phyloP scores from a whole-genome alignment of 92 coral and sea anemone genomes.

The Heliopora coerulea region DNA sequence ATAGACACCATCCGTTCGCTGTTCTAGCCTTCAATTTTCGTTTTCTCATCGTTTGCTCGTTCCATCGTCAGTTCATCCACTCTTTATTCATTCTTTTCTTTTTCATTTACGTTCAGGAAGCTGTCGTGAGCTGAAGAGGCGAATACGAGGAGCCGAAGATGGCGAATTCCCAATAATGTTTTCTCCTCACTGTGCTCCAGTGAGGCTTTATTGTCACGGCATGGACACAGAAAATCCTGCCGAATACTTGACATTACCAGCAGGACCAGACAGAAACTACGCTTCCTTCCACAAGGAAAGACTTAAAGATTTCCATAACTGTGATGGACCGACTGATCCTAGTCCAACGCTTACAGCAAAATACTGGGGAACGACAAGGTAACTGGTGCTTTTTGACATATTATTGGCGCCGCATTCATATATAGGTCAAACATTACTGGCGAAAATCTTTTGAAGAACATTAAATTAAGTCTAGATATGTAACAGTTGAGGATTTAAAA shows the following conservation, averaged over 20 bases:
- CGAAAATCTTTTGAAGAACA: no score
- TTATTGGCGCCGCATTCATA: no score
- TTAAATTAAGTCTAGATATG: no score
- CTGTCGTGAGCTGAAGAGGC: conserved; percentile 84
- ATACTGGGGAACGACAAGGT: conserved; percentile 98
- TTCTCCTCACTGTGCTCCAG: conserved; percentile 80
- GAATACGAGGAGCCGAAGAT: conserved; percentile 85
- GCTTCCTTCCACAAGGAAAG: conserved; percentile 89
- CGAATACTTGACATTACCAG: conserved; percentile 86
- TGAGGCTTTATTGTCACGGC: conserved; percentile 89
- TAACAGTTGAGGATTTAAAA: no score
- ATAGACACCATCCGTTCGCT: no score
- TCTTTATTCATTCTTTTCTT: not conserved
- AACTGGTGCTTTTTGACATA: no score
- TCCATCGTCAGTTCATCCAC: not conserved
- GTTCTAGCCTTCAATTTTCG: no score
- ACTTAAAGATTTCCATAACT: conserved; percentile 76
- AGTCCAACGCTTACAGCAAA: conserved; percentile 83
- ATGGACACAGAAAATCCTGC: conserved; percentile 75
- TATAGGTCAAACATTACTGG: not conserved
- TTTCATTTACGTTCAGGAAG: conserved; percentile 50
- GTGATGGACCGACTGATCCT: conserved; percentile 85
- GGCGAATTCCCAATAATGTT: conserved; percentile 90
- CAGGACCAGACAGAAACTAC: conserved; percentile 80
- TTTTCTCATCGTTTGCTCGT: not conserved